Base-by-base conservation (phyloP, 2,888 invertebrate genomes). In the Mythimna loreyi region DNA sequence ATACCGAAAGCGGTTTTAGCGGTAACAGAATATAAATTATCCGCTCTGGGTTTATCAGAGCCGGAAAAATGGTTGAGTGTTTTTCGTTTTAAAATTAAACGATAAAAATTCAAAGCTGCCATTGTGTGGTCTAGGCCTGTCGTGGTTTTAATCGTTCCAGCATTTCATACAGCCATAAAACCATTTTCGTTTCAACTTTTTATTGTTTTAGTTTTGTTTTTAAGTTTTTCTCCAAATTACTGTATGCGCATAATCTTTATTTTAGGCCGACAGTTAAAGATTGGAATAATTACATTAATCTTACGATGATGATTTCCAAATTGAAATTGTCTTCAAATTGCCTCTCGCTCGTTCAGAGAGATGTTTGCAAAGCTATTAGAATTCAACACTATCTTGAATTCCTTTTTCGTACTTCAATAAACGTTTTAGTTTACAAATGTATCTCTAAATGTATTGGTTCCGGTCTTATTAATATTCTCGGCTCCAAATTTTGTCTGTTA, bases 281-380 rank as follows among this genome's bases (percentile, higher is more conserved):
- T 6, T 11, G 3, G n/a, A 33, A 43, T 13, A 5, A 3, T 16
- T 36, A 28, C 28, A 4, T 28, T 3, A 49, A 33, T 28, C 3
- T 16, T 69, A n/a, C 9, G 19, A 23, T 49, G 56, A 53, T 49
- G 62, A 59, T 25, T 49, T 21, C 47, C 21, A 47, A 64, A 62
- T 64, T 65, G n/a, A 23, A 50, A 69, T 75, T 69, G 53, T 13
- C n/a, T 67, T 45, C 16, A 73, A 67, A 75, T 83, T 74, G 75
- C 62, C 71, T 66, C 53, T 74, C 36, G 63, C 65, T 52, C 55
- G 70, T 67, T 9, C 33, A 63, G 30, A 49, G 49, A 66, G 64
- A 36, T 71, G 66, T 81, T 82, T 82, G 58, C 56, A 28, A 43
- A 72, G 30, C 73, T 43, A 77, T 82, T 77, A 56, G 68, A 58